Evolutionary conservation across 2,888 invertebrate genomes (phyloP).

Genomic region (Eupithecia vulgata): DNA sequence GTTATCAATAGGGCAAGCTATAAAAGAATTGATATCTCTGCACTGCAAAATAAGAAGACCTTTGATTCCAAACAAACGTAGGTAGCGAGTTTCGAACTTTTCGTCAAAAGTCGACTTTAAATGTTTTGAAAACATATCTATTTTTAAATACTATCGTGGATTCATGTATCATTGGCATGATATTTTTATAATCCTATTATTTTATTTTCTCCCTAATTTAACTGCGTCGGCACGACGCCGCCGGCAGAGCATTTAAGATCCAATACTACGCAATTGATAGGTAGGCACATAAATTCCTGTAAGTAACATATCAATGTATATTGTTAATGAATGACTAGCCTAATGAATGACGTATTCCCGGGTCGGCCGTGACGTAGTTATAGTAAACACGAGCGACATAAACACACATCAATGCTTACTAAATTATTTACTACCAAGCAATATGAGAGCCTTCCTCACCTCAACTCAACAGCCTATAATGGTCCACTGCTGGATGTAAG

Average conservation of each 20-base stretch:
- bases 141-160: neutral
- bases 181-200: neutral
- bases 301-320: neutral
- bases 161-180: neutral
- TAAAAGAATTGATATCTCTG: conserved; percentile 33
- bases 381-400: conserved; percentile 1
- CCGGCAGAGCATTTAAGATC: neutral
- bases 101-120: neutral
- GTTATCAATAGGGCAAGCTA: conserved; percentile 43
- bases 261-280: conserved; percentile 2
- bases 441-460: neutral
- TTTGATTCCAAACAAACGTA: conserved; percentile 1
- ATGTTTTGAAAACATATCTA: conserved; percentile 7
- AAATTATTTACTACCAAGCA: neutral
- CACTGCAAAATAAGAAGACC: conserved; percentile 8
- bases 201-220: neutral
- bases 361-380: conserved; percentile 2
- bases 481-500: no score
- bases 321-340: conserved; percentile 4
- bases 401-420: neutral
- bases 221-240: neutral
- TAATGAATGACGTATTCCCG: conserved; percentile 1
- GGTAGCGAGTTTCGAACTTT: neutral
- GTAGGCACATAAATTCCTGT: neutral
- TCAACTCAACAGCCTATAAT: no score